Evolutionary conservation across 2,888 invertebrate species (phyloP), one percentile per base, ranked within the genome.

Genomic region (Oeneis ivallda): DNA sequence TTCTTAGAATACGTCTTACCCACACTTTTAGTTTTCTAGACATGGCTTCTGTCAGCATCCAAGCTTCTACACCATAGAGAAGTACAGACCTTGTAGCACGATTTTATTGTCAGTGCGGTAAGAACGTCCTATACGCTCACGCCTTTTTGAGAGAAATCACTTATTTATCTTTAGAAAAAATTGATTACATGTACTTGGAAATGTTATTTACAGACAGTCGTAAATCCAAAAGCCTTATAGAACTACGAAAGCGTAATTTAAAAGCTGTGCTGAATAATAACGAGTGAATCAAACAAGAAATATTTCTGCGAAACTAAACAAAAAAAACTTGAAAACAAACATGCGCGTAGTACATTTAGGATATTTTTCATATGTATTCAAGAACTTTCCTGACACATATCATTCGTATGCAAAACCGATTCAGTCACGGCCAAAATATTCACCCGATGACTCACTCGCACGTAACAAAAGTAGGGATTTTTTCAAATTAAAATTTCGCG

Each of bases 391-490:
- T 61, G 50, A 26, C 15, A 39, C 43, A 57, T 57, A 62, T 41
- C 60, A 65, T 71, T 68, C 64, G 64, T 68, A 70, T 70, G 67
- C 63, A 66, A 69, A 74, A 68, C 65, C 62, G 50, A 65, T 67
- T 69, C 65, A 68, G 59, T 59, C 64, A 52, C 64, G 59, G 59
- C 64, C 62, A 59, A 72, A 71, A 75, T 75, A 74, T 74, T 75
- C 67, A 62, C 49, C n/a, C 62, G 58, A 64, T 79, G 78, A 78
- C 77, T 77, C 75, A 75, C 73, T 65, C 72, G 57, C 60, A 50
- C 49, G 26, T 19, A 52, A n/a, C 57, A 39, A n/a, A 52, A 49
- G n/a, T 32, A 41, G 41, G 37, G 32, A 37, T 39, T 26, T 26
- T 26, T 26, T 26, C n/a, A 26, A 26, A 26, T 26, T 26, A 26